These are phyloP conservation scores for Sphaerodactylus townsendi DNA, from an alignment of 2,113 vertebrate species.

Conservation along the genomic window DNA sequence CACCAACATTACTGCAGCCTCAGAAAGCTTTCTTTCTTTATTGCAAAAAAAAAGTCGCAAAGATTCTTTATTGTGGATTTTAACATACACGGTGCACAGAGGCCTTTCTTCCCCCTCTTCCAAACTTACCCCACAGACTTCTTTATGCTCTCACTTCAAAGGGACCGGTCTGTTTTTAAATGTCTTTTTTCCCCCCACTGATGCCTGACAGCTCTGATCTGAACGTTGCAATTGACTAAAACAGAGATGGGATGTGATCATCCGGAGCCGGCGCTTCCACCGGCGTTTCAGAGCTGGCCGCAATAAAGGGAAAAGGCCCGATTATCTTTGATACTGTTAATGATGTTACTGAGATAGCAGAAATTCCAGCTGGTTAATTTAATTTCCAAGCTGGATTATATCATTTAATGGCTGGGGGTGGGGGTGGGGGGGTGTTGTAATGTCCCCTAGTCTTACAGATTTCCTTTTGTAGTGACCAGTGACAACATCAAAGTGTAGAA, in stretches of 20 bases:
- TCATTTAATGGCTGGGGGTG: slow-evolving; percentile 45
- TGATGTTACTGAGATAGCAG: slow-evolving; percentile 56
- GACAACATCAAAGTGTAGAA: slow-evolving; percentile 31
- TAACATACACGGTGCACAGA: slow-evolving; percentile 20
- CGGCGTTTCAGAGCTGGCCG: slow-evolving; percentile 43
- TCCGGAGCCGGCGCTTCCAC: slow-evolving; percentile 57
- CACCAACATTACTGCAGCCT: slow-evolving; percentile 37
- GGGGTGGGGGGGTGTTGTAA: too few relatives aligned
- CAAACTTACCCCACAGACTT: slow-evolving; percentile 41
- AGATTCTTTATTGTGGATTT: slow-evolving; percentile 29
- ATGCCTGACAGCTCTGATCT: slow-evolving; percentile 62
- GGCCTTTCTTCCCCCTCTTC: slow-evolving; percentile 44
- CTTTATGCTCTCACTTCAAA: slow-evolving; percentile 61
- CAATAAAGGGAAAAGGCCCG: slow-evolving; percentile 52
- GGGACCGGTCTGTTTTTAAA: slow-evolving; percentile 55
- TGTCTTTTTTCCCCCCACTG: slow-evolving; percentile 35
- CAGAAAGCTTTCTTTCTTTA: slow-evolving; percentile 34
- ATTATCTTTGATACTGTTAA: slow-evolving; percentile 62
- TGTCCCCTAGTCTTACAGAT: neutral
- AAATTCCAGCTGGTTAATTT: slow-evolving; percentile 67
- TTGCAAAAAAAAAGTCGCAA: slow-evolving; percentile 49
- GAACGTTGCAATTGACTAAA: slow-evolving; percentile 64
- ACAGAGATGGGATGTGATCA: slow-evolving; percentile 67
- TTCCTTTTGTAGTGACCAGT: slow-evolving; percentile 46
- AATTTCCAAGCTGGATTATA: slow-evolving; percentile 60